Evolutionary conservation across 1,140 invertebrate species (phyloP).

Genomic region (Helicoverpa armigera): DNA sequence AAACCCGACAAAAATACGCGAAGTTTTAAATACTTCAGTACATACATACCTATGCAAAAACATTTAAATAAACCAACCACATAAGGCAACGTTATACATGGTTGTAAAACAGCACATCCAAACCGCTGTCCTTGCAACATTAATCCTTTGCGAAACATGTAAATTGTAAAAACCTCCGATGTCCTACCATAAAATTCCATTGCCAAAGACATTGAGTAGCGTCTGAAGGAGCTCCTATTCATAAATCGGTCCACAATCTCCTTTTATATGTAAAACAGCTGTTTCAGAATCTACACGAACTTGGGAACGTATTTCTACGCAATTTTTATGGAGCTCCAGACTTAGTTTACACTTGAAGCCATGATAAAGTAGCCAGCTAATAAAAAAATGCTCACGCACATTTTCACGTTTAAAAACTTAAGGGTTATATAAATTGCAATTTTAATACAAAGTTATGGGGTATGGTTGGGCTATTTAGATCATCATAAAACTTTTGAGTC

Average conservation of each 20-base stretch:
- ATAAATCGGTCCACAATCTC: constrained; percentile 44
- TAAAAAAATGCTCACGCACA: neutral
- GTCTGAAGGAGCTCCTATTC: constrained; percentile 28
- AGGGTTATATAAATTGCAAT: neutral
- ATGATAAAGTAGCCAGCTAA: neutral
- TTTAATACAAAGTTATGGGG: neutral
- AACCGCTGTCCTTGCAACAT: constrained; percentile 27
- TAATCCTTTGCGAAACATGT: constrained; percentile 34
- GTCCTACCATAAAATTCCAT: constrained; percentile 46
- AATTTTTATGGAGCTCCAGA: constrained; percentile 35
- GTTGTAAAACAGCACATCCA: constrained; percentile 30
- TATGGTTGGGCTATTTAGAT: too few species aligned
- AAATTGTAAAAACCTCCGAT: constrained; percentile 36
- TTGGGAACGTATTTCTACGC: constrained; percentile 37
- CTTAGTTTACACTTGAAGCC: constrained; percentile 20
- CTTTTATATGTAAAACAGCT: constrained; percentile 51
- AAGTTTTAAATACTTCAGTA: neutral
- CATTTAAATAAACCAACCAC: constrained; percentile 2
- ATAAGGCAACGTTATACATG: neutral
- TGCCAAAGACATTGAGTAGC: constrained; percentile 41
- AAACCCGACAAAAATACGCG: neutral
- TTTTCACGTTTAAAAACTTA: neutral
- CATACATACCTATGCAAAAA: neutral
- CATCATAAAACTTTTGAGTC: too few species aligned
- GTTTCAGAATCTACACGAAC: constrained; percentile 29